Evolutionary conservation across 2,113 vertebrate genomes (phyloP).

Genomic region (Esox niger): DNA sequence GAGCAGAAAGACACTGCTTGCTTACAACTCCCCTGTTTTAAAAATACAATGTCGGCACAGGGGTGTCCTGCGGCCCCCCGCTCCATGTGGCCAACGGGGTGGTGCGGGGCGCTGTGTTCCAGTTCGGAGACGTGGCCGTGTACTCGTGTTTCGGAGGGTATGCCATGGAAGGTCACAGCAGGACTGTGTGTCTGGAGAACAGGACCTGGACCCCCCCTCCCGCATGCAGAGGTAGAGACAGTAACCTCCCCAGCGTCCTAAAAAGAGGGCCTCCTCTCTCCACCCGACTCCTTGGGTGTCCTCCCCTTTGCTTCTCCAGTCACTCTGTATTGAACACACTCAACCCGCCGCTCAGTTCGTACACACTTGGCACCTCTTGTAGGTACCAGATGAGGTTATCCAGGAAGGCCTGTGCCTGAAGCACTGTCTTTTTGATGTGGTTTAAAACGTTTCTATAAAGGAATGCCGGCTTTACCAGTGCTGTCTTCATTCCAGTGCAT

Average conservation of each 20-base stretch:
- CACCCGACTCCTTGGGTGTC: not conserved
- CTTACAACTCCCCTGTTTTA: too few relatives aligned
- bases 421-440: not conserved
- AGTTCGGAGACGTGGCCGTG: constrained; percentile 88
- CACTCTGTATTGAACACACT: not conserved
- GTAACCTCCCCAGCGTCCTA: not conserved
- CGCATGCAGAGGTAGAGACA: constrained; percentile 85
- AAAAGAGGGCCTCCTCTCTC: not conserved
- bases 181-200: constrained; percentile 90
- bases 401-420: too few relatives aligned
- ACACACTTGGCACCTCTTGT: not conserved
- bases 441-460: not conserved
- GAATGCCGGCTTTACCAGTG: not conserved
- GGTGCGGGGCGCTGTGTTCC: constrained; percentile 83
- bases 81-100: constrained; percentile 84
- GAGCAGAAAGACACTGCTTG: too few relatives aligned
- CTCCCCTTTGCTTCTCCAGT: not conserved
- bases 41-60: constrained; percentile 63
- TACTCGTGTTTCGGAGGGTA: constrained; percentile 95
- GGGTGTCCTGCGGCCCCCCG: constrained; percentile 90
- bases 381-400: too few relatives aligned
- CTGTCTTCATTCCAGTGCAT: not conserved
- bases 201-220: constrained; percentile 91
- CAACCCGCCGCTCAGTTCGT: not conserved
- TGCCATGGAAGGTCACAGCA: constrained; percentile 84